Conservation (phyloP, 2,888 invertebrate genomes). For the Corythucha ciliata region DNA sequence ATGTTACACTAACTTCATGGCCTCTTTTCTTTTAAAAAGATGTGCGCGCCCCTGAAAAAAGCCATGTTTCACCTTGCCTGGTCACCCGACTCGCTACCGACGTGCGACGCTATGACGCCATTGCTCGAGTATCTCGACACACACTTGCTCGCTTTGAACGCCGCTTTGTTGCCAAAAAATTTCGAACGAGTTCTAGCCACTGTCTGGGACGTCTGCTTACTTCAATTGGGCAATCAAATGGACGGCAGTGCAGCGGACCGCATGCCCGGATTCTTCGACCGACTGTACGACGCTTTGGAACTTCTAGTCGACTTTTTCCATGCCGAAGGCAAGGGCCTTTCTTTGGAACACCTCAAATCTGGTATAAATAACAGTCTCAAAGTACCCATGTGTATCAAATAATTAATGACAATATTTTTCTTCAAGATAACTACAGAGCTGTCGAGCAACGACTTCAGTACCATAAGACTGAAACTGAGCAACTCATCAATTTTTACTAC, state of each 20-base stretch:
- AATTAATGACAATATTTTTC: not conserved
- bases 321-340: conserved; percentile 71
- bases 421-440: conserved; percentile 53
- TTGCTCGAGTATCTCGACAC: conserved; percentile 81
- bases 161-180: conserved; percentile 74
- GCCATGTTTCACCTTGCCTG: conserved; percentile 92
- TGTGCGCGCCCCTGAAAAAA: conserved; percentile 76
- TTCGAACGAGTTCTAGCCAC: conserved; percentile 63
- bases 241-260: conserved; percentile 71
- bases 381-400: no score
- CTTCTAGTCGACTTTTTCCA: conserved; percentile 76
- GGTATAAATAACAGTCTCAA: no score
- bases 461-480: conserved; percentile 76
- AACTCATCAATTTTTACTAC: conserved; percentile 76
- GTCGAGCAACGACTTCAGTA: conserved; percentile 73
- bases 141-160: conserved; percentile 74
- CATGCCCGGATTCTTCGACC: conserved; percentile 77
- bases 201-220: conserved; percentile 73
- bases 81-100: conserved; percentile 89
- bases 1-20: no score
- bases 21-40: conserved; percentile 49
- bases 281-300: conserved; percentile 72
- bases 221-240: conserved; percentile 70
- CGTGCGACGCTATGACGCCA: conserved; percentile 81
- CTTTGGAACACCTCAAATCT: conserved; percentile 58